These are phyloP conservation scores for Dendrocincla fuliginosa DNA, from an alignment of 2,797 vertebrate genomes.

Conservation along the genomic window DNA sequence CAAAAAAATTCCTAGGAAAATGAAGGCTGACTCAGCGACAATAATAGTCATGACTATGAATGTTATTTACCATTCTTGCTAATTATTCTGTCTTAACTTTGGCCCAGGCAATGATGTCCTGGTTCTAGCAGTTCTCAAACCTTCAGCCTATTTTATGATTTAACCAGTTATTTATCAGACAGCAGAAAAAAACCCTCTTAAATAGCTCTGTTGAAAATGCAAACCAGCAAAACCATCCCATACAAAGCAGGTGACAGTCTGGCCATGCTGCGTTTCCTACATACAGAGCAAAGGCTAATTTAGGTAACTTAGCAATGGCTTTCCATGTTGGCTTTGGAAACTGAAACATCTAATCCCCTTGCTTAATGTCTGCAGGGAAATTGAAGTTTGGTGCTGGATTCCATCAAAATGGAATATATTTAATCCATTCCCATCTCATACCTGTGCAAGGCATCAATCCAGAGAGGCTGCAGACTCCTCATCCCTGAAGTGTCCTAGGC, in stretches of 20 bases:
- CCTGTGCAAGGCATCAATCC: background rate
- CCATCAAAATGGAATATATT: background rate
- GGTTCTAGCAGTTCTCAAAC: background rate
- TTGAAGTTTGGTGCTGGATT: background rate
- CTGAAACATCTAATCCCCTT: background rate
- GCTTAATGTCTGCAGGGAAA: background rate
- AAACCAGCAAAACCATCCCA: background rate
- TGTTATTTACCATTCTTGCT: background rate
- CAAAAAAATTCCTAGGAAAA: background rate
- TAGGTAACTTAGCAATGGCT: background rate
- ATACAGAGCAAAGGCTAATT: conserved; percentile 3
- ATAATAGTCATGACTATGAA: background rate
- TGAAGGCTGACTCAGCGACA: background rate
- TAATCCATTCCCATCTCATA: background rate
- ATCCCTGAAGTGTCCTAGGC: background rate
- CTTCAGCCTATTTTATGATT: background rate
- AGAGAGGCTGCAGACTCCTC: accelerated
- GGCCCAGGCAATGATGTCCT: background rate
- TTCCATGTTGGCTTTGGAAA: background rate
- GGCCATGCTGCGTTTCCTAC: background rate
- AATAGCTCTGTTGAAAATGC: background rate
- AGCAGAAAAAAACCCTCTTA: background rate
- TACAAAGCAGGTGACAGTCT: background rate
- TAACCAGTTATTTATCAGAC: background rate
- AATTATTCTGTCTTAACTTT: background rate